Percentiles rank a stretch among this genome's conserved stretches.
These are phyloP conservation scores for Argyrosomus japonicus DNA, from an alignment of 2,113 vertebrate species.

Conservation along the genomic window DNA sequence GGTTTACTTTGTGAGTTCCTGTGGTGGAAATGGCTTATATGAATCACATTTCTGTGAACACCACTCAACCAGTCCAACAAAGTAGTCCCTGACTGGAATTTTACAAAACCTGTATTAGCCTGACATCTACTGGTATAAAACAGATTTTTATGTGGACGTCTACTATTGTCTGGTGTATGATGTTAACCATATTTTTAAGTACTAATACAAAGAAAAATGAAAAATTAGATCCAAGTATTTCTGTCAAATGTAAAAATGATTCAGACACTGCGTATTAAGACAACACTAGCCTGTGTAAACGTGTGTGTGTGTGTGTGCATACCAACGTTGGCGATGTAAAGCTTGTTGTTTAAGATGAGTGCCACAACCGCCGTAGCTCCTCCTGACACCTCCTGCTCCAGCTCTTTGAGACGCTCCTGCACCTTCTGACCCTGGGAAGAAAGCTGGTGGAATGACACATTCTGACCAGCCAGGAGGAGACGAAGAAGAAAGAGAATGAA, in stretches of 20 bases:
- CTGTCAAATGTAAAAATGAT: not conserved
- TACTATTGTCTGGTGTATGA: not conserved
- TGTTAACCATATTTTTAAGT: not conserved
- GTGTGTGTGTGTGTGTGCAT: conserved; percentile 57
- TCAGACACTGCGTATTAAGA: no score
- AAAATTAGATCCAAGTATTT: not conserved
- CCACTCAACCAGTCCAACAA: not conserved
- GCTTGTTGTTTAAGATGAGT: conserved; percentile 93
- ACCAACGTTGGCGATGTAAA: conserved; percentile 97
- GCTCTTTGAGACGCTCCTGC: conserved; percentile 89
- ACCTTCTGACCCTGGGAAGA: conserved; percentile 93
- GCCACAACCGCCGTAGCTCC: conserved; percentile 95
- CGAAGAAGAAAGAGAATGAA: not conserved
- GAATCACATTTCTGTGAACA: not conserved
- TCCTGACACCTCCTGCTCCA: conserved; percentile 95
- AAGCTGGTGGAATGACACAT: conserved; percentile 86
- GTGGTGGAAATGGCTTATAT: not conserved
- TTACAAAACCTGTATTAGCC: conserved; percentile 33
- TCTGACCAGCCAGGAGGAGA: conserved; percentile 75
- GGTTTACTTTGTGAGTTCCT: no score
- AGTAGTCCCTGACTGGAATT: not conserved
- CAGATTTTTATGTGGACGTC: not conserved
- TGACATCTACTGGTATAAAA: conserved; percentile 63
- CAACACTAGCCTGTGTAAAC: not conserved
- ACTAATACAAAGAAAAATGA: not conserved